These are phyloP conservation scores for Torymus texanus DNA, from an alignment of 2,888 invertebrate genomes.

Conservation along the genomic window DNA sequence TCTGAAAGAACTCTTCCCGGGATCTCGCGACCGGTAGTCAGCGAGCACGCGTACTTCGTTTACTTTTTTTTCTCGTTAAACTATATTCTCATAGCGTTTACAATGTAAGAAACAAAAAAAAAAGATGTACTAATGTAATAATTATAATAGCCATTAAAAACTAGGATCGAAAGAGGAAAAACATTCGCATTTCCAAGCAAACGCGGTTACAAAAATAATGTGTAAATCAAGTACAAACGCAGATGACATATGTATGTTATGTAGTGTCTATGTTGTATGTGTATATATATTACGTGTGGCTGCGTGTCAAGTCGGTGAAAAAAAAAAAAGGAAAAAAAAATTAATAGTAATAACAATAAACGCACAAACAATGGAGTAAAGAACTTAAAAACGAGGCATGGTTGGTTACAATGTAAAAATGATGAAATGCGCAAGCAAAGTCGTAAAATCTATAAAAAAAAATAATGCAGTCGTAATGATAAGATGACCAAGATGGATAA, in stretches of 20 bases:
- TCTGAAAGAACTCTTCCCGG: conserved; percentile 45
- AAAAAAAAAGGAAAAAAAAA: conserved; percentile 28
- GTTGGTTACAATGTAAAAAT: conserved; percentile 42
- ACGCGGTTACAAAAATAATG: conserved; percentile 54
- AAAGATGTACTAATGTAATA: neutral
- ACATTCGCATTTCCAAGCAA: conserved; percentile 46
- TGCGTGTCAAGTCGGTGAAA: conserved; percentile 30
- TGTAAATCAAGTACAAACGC: conserved; percentile 53
- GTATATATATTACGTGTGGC: conserved; percentile 19
- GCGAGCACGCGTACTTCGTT: conserved; percentile 35
- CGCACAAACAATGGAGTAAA: conserved; percentile 45
- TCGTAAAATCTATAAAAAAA: conserved; percentile 53
- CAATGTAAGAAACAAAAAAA: conserved; percentile 49
- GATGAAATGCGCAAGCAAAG: conserved; percentile 43
- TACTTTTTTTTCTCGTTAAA: conserved; percentile 20
- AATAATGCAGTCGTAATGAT: conserved; percentile 29
- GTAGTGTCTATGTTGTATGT: conserved; percentile 22
- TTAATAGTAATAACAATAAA: neutral
- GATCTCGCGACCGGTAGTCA: conserved; percentile 49
- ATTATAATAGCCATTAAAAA: conserved; percentile 40
- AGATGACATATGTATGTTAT: conserved; percentile 31
- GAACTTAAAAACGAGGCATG: conserved; percentile 52
- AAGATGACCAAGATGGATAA: conserved; percentile 15
- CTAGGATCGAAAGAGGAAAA: conserved; percentile 36
- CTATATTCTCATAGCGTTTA: conserved; percentile 50